A percentile compares a stretch with the other conserved stretches of the same genome.
Conservation (phyloP, 2,113 vertebrate genomes). For the Protobothrops flavoviridis region DNA sequence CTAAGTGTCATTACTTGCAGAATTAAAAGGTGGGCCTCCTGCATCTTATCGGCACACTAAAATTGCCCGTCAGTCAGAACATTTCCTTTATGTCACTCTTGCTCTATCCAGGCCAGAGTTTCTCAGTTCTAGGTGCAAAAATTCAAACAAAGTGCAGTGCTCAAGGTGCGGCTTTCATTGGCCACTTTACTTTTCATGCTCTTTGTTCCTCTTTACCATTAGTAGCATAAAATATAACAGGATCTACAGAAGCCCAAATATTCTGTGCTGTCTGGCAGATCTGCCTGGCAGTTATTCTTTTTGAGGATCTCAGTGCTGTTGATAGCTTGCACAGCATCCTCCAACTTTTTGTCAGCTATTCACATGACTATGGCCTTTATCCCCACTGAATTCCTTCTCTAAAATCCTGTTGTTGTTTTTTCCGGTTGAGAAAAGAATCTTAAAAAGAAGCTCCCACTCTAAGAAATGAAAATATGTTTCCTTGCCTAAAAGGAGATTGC, state of each 20-base stretch:
- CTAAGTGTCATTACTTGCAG: not conserved
- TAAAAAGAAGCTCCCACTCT: not conserved
- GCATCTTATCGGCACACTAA: conserved; percentile 26
- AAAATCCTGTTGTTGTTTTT: conserved; percentile 1
- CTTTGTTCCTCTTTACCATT: not conserved
- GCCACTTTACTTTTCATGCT: conserved; percentile 49
- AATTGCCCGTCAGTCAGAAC: not conserved
- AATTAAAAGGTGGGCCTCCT: conserved; percentile 39
- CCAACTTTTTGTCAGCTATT: conserved; percentile 32
- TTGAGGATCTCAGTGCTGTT: conserved; percentile 38
- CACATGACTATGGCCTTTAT: conserved; percentile 40
- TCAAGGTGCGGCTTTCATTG: conserved; percentile 56
- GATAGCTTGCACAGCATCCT: conserved; percentile 45
- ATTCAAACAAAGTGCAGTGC: conserved; percentile 57
- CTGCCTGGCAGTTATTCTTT: conserved; percentile 29
- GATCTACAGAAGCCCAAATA: conserved; percentile 37
- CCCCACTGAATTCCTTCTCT: conserved; percentile 39
- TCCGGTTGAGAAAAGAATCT: not conserved
- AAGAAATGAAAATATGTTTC: not conserved
- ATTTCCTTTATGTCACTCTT: conserved; percentile 26
- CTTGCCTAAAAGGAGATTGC: not conserved
- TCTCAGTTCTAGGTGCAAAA: conserved; percentile 2
- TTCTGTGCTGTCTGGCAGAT: not conserved
- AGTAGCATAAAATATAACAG: not conserved
- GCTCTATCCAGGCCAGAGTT: not conserved